Percentiles rank a stretch among this genome's conserved stretches.
Conservation (phyloP, 2,113 vertebrate species). For the Rhea pennata region DNA sequence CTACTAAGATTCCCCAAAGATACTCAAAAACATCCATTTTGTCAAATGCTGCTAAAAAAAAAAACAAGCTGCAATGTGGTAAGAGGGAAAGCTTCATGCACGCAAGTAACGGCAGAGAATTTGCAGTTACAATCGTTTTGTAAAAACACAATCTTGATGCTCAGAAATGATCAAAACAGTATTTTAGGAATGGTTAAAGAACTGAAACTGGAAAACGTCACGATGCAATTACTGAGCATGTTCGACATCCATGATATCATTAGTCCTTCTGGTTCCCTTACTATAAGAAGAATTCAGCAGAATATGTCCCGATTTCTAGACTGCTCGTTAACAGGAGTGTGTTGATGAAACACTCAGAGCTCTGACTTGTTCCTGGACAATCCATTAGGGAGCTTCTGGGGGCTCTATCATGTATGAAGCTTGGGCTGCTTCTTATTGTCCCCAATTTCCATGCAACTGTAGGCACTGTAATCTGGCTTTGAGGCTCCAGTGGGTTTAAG, state of each 20-base stretch:
- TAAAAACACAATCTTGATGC: neutral
- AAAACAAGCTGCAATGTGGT: neutral
- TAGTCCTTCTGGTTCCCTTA: neutral
- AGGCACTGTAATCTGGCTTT: neutral
- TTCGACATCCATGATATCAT: neutral
- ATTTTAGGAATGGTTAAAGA: neutral
- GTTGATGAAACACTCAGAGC: neutral
- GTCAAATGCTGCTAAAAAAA: neutral
- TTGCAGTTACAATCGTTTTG: neutral
- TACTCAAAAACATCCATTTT: neutral
- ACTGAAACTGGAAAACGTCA: neutral
- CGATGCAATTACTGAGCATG: neutral
- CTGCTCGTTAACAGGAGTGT: neutral
- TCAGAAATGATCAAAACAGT: neutral
- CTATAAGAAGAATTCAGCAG: neutral
- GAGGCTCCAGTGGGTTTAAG: neutral
- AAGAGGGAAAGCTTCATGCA: neutral
- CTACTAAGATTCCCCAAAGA: neutral
- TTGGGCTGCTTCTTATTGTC: neutral
- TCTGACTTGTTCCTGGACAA: too few species aligned
- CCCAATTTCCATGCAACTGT: neutral
- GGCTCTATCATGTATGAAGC: neutral
- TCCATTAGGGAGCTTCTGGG: neutral
- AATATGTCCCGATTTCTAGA: neutral
- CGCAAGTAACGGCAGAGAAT: neutral